These are phyloP conservation scores for Ostrea edulis DNA, from an alignment of 1,140 invertebrate species.

Conservation along the genomic window DNA sequence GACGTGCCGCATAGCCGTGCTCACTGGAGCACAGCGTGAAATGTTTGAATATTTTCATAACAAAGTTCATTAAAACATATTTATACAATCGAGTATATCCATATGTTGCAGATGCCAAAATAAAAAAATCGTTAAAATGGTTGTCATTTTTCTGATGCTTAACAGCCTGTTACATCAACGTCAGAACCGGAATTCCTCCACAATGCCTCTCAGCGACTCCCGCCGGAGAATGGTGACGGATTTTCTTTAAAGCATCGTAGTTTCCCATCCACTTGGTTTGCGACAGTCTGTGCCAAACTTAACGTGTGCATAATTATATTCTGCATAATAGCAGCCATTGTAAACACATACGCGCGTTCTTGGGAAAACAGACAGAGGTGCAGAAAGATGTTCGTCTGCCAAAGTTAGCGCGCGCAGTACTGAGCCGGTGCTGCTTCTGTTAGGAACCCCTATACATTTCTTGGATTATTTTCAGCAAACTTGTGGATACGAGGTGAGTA, in stretches of 20 bases:
- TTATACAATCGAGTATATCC: neutral
- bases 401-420: slow-evolving; percentile 32
- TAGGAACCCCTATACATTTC: neutral
- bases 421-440: neutral
- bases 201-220: neutral
- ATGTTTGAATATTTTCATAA: neutral
- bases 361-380: neutral
- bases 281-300: neutral
- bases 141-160: neutral
- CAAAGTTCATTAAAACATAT: neutral
- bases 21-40: no score
- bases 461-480: slow-evolving; percentile 24
- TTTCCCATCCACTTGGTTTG: neutral
- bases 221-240: neutral
- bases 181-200: neutral
- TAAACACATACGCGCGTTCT: slow-evolving; percentile 8
- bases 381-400: slow-evolving; percentile 12
- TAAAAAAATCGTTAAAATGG: slow-evolving; percentile 24
- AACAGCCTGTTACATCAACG: neutral
- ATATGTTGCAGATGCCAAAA: slow-evolving; percentile 35
- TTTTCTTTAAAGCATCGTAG: neutral
- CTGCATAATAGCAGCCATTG: slow-evolving; percentile 26
- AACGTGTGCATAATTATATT: slow-evolving; percentile 23
- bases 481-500: neutral
- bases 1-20: no score